These are phyloP conservation scores for Pristiophorus japonicus DNA, from an alignment of 2,113 vertebrate genomes.

Conservation along the genomic window DNA sequence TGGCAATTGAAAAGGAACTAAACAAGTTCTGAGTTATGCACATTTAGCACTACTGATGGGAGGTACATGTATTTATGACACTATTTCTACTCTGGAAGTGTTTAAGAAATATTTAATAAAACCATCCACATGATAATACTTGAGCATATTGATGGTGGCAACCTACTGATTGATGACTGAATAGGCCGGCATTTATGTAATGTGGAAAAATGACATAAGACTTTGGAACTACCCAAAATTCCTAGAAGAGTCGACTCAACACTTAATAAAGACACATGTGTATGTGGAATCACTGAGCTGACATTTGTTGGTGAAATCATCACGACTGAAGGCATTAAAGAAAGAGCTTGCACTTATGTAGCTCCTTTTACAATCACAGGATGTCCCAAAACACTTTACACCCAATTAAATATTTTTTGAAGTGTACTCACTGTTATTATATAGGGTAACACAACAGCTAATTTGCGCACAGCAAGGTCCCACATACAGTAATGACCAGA, in stretches of 20 bases:
- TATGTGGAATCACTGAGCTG: too few species aligned
- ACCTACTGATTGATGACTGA: too few species aligned
- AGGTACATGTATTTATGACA: neutral
- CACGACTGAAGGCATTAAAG: too few species aligned
- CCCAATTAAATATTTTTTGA: neutral
- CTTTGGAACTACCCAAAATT: too few species aligned
- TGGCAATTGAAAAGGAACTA: too few species aligned
- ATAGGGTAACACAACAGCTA: neutral
- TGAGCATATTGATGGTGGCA: too few species aligned
- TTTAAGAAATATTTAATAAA: neutral
- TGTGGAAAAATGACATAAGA: too few species aligned
- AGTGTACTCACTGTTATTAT: neutral
- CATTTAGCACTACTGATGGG: neutral
- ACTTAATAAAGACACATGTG: too few species aligned
- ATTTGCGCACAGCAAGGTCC: neutral
- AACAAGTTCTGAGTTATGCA: neutral
- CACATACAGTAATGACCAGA: neutral
- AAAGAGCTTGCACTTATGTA: neutral
- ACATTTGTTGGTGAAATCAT: too few species aligned
- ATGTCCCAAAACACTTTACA: neutral
- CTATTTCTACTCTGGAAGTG: neutral
- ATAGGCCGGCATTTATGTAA: too few species aligned
- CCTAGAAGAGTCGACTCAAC: too few species aligned
- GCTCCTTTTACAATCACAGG: neutral
- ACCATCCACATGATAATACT: too few species aligned